phyloP scores from a whole-genome alignment of 2,888 invertebrate genomes.

The Sclerodermus sp. region DNA sequence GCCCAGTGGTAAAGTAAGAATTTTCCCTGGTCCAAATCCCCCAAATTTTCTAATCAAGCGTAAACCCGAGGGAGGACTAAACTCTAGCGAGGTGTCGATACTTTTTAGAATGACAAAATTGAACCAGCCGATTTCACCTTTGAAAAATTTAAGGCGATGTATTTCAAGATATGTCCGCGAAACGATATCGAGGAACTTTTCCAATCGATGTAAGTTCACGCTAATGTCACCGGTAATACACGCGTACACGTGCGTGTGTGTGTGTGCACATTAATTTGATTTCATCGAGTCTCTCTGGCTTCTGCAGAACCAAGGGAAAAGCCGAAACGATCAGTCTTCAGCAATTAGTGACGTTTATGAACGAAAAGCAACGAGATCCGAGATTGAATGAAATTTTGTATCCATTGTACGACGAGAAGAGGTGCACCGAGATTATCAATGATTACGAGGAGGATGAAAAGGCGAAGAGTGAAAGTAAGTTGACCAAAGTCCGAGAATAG shows the following conservation, averaged over 20 bases:
- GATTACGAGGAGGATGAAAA: slow-evolving; percentile 64
- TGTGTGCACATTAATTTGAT: no score
- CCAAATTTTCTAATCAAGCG: no score
- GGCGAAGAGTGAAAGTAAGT: slow-evolving; percentile 58
- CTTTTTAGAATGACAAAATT: slow-evolving; percentile 66
- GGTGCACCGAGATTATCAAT: slow-evolving; percentile 65
- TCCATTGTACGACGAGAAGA: slow-evolving; percentile 65
- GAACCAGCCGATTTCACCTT: slow-evolving; percentile 69
- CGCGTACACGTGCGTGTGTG: no score
- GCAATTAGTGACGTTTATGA: slow-evolving; percentile 64
- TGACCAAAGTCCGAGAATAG: no score
- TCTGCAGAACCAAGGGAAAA: slow-evolving; percentile 59
- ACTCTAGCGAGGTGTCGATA: neutral
- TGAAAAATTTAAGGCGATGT: slow-evolving; percentile 70
- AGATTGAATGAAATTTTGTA: slow-evolving; percentile 71
- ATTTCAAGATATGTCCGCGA: slow-evolving; percentile 70
- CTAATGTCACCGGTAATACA: neutral
- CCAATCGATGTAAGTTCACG: slow-evolving; percentile 62
- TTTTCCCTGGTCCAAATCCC: neutral
- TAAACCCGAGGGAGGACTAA: no score
- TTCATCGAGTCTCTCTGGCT: neutral
- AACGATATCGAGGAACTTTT: slow-evolving; percentile 74
- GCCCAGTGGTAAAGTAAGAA: slow-evolving; percentile 57
- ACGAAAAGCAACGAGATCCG: slow-evolving; percentile 70
- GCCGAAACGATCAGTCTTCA: slow-evolving; percentile 58